Evolutionary conservation across 2,797 vertebrate species (phyloP).

Genomic region (Eulemur mongoz): DNA sequence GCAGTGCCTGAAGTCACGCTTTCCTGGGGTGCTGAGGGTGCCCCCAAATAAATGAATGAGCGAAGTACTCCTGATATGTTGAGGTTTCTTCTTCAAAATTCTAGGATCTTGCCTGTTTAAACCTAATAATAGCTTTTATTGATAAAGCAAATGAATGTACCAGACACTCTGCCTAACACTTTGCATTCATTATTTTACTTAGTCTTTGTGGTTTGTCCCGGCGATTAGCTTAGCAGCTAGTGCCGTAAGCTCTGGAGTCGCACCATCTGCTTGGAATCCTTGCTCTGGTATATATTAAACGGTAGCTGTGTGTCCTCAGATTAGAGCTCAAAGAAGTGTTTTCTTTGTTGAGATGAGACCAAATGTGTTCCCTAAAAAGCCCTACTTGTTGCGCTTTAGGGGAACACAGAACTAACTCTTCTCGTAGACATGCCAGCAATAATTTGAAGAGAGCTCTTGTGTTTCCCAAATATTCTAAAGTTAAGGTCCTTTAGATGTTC

Average conservation of each 20-base stretch:
- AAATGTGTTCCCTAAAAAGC: fast-evolving
- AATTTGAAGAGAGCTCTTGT: not conserved
- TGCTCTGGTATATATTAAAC: too few species aligned
- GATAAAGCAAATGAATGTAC: not conserved
- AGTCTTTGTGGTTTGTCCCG: not conserved
- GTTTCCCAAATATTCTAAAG: not conserved
- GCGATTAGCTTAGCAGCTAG: not conserved
- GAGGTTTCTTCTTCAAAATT: not conserved
- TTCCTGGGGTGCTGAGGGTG: too few species aligned
- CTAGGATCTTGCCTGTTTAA: not conserved
- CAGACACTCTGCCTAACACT: not conserved
- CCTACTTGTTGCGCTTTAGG: fast-evolving
- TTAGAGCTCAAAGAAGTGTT: not conserved
- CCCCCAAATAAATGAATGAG: not conserved
- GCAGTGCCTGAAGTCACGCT: fast-evolving
- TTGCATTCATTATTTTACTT: not conserved
- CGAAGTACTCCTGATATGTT: not conserved
- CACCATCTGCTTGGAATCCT: not conserved
- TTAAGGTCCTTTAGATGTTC: not conserved
- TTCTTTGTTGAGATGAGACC: not conserved
- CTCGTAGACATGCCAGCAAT: fast-evolving
- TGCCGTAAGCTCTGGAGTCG: not conserved
- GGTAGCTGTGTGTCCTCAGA: not conserved
- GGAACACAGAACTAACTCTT: not conserved
- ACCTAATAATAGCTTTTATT: not conserved